Evolutionary conservation across 2,113 vertebrate species (phyloP), one percentile per base, ranked within the genome.

Genomic region (Xiphias gladius): DNA sequence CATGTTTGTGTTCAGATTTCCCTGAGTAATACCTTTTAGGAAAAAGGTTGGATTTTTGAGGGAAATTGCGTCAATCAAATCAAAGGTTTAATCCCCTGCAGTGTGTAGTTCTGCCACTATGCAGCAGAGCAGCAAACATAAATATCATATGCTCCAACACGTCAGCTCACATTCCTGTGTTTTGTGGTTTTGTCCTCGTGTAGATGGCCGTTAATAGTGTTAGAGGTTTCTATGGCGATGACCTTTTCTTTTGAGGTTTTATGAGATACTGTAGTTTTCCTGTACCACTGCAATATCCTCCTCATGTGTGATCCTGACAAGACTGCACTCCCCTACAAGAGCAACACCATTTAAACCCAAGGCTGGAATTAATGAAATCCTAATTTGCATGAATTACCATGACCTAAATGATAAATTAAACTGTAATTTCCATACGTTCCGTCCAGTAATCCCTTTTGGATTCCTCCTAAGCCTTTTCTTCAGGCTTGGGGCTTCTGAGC

Each of bases 381-480:
- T 85, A 76, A 87, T 94, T 93, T 91, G 84, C 92, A 91, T 93
- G 73, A 89, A 90, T 94, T 93, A 88, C 54, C 90, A 87, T 93
- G 89, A 71, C 88, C 74, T 73, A 85, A 89, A 89, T 91, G 81
- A 89, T 91, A 84, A 91, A 90, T 90, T 88, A 89, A 83, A 90
- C 74, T 87, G 80, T 90, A 87, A 93, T 93, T 93, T 93, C 87
- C 90, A 93, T 94, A 92, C 28, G 30, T 88, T 88, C 58, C 28
- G 30, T 86, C 86, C 79, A 32, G 39, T 86, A 88, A 92, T 89
- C 88, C 89, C 88, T 37, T 62, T 83, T 81, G 82, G 91, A 82
- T 88, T 89, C 67, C 71, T 80, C 59, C 64, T 76, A 82, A 88
- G 80, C 81, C 72, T 74, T 82, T 83, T 77, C 59, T 28, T 10